Percentiles rank a stretch among this genome's conserved stretches.
phyloP scores from a whole-genome alignment of 2,113 vertebrate genomes.

The Grallaria varia region DNA sequence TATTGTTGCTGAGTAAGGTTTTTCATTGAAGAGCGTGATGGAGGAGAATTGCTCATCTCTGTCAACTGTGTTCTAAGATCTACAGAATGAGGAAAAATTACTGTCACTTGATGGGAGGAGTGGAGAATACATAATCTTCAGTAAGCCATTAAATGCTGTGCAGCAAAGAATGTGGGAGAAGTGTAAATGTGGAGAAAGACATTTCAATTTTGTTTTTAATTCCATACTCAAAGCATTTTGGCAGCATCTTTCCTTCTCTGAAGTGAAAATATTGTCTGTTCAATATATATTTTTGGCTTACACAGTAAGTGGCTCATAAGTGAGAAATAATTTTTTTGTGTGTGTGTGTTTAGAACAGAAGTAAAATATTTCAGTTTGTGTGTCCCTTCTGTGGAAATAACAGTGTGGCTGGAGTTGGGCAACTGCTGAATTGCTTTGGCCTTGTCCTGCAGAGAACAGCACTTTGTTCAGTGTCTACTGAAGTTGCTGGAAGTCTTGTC shows the following conservation, averaged over 20 bases:
- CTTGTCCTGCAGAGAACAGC: neutral
- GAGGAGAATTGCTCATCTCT: neutral
- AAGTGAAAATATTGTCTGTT: neutral
- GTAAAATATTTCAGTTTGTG: neutral
- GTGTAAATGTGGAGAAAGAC: neutral
- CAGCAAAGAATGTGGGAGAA: neutral
- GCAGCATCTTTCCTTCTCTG: neutral
- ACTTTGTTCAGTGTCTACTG: neutral
- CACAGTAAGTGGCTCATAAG: neutral
- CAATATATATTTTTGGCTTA: neutral
- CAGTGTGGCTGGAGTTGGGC: neutral
- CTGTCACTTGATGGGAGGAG: neutral
- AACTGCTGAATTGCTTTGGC: neutral
- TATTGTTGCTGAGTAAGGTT: neutral
- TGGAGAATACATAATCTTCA: neutral
- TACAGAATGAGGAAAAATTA: neutral
- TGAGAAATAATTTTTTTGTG: neutral
- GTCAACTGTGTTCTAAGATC: neutral
- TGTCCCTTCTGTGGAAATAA: neutral
- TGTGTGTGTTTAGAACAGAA: neutral
- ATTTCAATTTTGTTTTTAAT: neutral
- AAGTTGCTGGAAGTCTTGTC: neutral
- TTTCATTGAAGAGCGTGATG: neutral
- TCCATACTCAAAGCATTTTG: neutral
- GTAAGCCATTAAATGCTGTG: neutral